Base-by-base conservation (phyloP, 1,140 invertebrate genomes). In the Campoletis sonorensis region DNA sequence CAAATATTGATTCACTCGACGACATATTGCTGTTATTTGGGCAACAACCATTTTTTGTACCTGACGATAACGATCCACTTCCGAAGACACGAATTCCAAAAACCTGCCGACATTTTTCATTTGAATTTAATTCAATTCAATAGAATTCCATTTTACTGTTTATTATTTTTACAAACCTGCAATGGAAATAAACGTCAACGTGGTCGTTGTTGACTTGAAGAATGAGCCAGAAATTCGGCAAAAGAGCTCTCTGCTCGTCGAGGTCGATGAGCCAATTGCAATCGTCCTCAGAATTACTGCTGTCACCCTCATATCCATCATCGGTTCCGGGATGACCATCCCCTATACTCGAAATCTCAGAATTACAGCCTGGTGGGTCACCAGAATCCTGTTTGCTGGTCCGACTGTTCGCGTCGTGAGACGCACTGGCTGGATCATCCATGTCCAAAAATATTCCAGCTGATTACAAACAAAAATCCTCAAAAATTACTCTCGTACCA, bases 171-270 rank as follows among this genome's bases (percentile, higher is more conserved):
- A 84, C 85, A 26, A 70, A 94, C 93, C 93, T 92, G 88, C 94
- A 95, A 80, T 97, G 96, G 88, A 96, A 97, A 88, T 95, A 96
- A 15, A 95, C 90, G 64, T 94, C 93, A 2, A 96, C 95, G 64
- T 93, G 89, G 83, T 94, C 93, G 61, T 90, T 86, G 79, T 93
- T 92, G 18, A 96, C 92, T 81, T 93, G 93, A 84, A 96, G 90
- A 71, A 97, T 95, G 1, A 97, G 90, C 96, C 96, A 97, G 89
- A 97, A 97, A 86, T 95, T 94, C 0, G 95, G 95, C n/a, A 96
- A 86, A 23, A 89, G 84, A 27, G 92, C 89, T 79, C 93, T 88
- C 68, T 92, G 93, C 58, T 90, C 92, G 79, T 94, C 93, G 4
- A 94, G 85, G 76, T 94, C 92, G 76, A 90, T 88, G 11, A 94